Evolutionary conservation across 2,888 invertebrate species (phyloP), one percentile per base, ranked within the genome.

Genomic region (Dicycla oo): DNA sequence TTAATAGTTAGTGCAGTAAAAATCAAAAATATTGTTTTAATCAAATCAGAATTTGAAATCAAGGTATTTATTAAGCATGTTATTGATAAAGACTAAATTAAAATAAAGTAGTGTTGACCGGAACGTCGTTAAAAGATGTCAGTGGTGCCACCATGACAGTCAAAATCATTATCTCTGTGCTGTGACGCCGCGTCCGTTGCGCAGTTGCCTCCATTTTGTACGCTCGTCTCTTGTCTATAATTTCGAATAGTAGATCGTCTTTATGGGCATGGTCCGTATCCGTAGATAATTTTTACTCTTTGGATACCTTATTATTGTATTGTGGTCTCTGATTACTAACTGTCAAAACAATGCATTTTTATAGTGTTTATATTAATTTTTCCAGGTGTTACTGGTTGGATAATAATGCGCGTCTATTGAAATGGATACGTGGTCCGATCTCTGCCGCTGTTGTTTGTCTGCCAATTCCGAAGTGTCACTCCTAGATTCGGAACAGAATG

Each of bases 261-360:
- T 95, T 95, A 95, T 95, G 95, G 93, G 90, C 92, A 93, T 91
- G 95, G 94, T 94, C 96, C 95, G 96, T 96, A 96, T 94, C 96
- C 95, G 96, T 96, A 96, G 96, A 96, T 96, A 95, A 95, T 94
- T 94, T 93, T 93, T 94, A 93, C 94, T 96, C 95, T 96, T 94
- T 96, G 96, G 95, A 92, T 90, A 89, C 86, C 83, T 88, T 74
- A 77, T 3, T 70, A 71, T 40, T 53, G 73, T 92, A 89, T 90
- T 92, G 90, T 94, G 90, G 91, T 93, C 93, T 93, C 85, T 94
- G 94, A 93, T 92, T 91, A 87, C 88, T 88, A 88, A 81, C 62
- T 93, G 93, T 94, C 94, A 94, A 91, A 93, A 94, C 93, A 93
- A 93, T 95, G 94, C 81, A 82, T 88, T 78, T 79, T 74, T 86